phyloP scores from a whole-genome alignment of 1,140 invertebrate genomes.

The Polyergus mexicanus region DNA sequence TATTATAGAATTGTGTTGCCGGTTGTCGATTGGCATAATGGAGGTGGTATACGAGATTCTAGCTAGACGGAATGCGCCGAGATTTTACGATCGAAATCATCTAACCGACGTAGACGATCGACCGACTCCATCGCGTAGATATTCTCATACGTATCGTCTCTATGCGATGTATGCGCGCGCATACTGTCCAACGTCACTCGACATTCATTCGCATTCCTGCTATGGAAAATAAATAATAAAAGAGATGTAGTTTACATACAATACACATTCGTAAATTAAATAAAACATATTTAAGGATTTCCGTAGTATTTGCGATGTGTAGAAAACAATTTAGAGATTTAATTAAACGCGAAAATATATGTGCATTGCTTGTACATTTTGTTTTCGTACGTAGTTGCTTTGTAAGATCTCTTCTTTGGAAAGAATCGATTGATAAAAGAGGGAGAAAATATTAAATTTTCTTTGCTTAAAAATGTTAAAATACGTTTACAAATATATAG shows the following conservation, averaged over 20 bases:
- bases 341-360: neutral
- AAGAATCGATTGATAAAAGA: neutral
- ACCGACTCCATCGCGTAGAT: conserved; percentile 29
- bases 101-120: conserved; percentile 47
- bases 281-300: neutral
- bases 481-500: neutral
- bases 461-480: no score
- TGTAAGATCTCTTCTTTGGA: no score
- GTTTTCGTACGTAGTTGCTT: no score
- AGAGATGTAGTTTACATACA: no score
- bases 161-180: neutral
- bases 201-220: neutral
- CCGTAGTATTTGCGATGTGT: neutral
- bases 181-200: neutral
- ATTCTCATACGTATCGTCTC: conserved; percentile 1
- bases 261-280: neutral
- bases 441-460: neutral
- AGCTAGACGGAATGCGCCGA: conserved; percentile 54
- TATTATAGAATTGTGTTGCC: no score
- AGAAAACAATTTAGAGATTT: neutral
- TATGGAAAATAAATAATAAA: neutral
- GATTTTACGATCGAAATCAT: conserved; percentile 72
- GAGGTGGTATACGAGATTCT: conserved; percentile 48
- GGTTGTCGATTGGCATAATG: conserved; percentile 38
- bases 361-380: no score